phyloP scores from a whole-genome alignment of 2,113 vertebrate species.

The Peromyscus californicus region DNA sequence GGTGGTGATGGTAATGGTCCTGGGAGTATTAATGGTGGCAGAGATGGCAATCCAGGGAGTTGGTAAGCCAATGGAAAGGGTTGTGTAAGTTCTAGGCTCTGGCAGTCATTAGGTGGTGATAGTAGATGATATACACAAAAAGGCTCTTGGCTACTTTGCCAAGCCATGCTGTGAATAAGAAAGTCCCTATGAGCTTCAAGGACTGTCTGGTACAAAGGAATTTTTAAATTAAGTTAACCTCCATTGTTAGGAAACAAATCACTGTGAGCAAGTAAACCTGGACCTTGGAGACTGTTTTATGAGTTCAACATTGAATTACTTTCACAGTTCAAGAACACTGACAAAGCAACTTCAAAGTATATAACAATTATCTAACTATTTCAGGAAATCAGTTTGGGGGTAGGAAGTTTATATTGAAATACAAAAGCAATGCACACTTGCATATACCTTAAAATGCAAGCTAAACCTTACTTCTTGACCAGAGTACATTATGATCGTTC shows the following conservation, averaged over 20 bases:
- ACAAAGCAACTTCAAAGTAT: slow-evolving; percentile 78
- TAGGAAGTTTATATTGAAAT: slow-evolving; percentile 57
- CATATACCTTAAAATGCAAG: slow-evolving; percentile 51
- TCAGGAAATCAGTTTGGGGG: slow-evolving; percentile 68
- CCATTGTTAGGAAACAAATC: slow-evolving; percentile 78
- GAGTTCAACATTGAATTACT: slow-evolving; percentile 73
- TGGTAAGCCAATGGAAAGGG: background rate
- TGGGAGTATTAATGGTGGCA: background rate
- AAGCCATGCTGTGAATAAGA: slow-evolving; percentile 24
- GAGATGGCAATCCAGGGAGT: background rate
- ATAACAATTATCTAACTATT: slow-evolving; percentile 75
- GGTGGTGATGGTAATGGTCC: background rate
- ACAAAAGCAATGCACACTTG: slow-evolving; percentile 54
- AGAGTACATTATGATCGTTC: slow-evolving; percentile 42
- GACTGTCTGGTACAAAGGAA: slow-evolving; percentile 67
- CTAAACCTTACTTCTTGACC: slow-evolving; percentile 5
- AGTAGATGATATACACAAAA: background rate
- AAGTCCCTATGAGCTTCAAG: slow-evolving; percentile 53
- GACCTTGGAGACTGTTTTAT: slow-evolving; percentile 73
- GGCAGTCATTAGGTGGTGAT: background rate
- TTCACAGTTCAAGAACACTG: slow-evolving; percentile 79
- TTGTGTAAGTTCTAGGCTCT: background rate
- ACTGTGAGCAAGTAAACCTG: slow-evolving; percentile 72
- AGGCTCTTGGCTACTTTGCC: background rate
- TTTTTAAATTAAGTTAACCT: slow-evolving; percentile 74